Evolutionary conservation across 2,888 invertebrate species (phyloP).

Genomic region (Alsophila aescularia): DNA sequence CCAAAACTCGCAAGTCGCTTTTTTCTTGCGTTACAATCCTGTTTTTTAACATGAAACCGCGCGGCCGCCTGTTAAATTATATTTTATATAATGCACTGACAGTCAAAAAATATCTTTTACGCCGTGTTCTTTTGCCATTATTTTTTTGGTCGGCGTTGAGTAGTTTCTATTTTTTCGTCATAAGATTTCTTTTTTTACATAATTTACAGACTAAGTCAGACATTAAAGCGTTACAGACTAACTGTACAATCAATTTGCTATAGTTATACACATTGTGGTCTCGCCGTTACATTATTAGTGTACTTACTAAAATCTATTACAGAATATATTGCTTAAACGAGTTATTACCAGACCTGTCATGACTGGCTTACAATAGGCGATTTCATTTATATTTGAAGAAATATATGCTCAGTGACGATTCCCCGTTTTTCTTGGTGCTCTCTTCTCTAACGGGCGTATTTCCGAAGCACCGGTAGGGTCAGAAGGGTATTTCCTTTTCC

Average conservation of each 20-base stretch:
- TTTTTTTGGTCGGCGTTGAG: neutral
- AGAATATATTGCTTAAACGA: constrained; percentile 4
- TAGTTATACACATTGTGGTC: constrained; percentile 27
- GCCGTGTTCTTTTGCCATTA: constrained; percentile 35
- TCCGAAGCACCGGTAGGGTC: no score
- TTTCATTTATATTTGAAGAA: neutral
- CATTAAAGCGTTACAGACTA: constrained; percentile 41
- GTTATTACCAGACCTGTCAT: neutral
- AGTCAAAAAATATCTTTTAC: constrained; percentile 75
- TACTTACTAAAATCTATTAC: neutral
- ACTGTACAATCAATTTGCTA: constrained; percentile 26
- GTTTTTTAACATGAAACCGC: constrained; percentile 20
- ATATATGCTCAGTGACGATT: no score
- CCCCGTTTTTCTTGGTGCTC: no score
- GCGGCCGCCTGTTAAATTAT: constrained; percentile 58
- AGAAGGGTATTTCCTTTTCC: no score
- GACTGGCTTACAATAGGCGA: neutral
- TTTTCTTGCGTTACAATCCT: constrained; percentile 76
- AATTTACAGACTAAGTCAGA: constrained; percentile 57
- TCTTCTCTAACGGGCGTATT: no score
- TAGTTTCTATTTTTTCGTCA: constrained; percentile 42
- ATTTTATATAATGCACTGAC: constrained; percentile 65
- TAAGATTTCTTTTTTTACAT: constrained; percentile 47
- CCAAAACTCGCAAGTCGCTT: constrained; percentile 66
- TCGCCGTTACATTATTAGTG: neutral